Percentiles rank a stretch among this genome's conserved stretches.
phyloP scores from a whole-genome alignment of 2,888 invertebrate genomes.

The Nezara viridula region DNA sequence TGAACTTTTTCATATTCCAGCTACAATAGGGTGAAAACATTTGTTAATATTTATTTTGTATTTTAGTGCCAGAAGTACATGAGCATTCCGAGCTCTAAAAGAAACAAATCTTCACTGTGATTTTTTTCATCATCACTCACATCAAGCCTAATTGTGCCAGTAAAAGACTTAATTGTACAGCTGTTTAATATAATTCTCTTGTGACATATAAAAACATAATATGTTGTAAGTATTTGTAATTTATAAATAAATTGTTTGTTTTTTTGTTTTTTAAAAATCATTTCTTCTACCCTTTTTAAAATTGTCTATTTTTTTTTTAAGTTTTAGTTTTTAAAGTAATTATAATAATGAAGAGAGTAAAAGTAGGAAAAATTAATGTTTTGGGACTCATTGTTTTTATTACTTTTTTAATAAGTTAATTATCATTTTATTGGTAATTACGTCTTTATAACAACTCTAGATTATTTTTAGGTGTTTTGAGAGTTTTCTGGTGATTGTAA shows the following conservation, averaged over 20 bases:
- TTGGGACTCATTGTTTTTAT: neutral
- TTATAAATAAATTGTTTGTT: constrained; percentile 41
- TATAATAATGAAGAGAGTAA: too few relatives aligned
- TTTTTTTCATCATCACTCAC: neutral
- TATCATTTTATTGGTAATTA: neutral
- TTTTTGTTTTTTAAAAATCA: neutral
- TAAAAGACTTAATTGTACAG: constrained; percentile 39
- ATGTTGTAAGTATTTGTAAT: constrained; percentile 40
- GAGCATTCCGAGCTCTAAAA: constrained; percentile 41
- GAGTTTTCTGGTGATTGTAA: neutral
- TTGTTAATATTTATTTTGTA: neutral
- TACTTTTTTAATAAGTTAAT: neutral
- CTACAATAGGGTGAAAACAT: neutral
- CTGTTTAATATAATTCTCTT: constrained; percentile 19
- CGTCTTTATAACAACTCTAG: neutral
- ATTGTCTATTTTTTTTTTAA: neutral
- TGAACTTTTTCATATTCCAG: neutral
- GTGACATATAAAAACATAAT: neutral
- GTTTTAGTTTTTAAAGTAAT: neutral
- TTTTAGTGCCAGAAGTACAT: constrained; percentile 42
- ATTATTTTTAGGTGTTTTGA: neutral
- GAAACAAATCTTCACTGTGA: constrained; percentile 20
- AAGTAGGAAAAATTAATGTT: neutral
- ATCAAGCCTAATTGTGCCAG: constrained; percentile 25
- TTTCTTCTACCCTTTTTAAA: neutral